These are phyloP conservation scores for Cavia aperea DNA, from an alignment of 2,113 vertebrate species.

Conservation along the genomic window DNA sequence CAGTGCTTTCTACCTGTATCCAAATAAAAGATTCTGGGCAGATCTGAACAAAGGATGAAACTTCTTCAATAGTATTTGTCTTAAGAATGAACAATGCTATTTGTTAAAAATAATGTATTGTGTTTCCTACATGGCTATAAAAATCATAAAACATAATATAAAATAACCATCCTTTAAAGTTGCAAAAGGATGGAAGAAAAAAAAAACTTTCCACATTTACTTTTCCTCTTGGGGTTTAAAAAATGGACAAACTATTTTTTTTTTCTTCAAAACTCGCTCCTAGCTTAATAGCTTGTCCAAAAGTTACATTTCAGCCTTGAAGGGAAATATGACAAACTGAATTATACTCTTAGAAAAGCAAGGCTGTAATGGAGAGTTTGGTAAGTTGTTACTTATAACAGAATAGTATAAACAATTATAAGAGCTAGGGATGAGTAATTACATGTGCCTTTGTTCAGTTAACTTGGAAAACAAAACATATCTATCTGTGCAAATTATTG, in stretches of 20 bases:
- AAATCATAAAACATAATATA: conserved; percentile 9
- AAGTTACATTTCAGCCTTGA: conserved; percentile 42
- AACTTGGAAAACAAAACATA: not conserved
- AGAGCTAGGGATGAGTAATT: conserved; percentile 3
- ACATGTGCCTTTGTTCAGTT: not conserved
- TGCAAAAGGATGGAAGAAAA: conserved; percentile 4
- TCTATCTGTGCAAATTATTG: not conserved
- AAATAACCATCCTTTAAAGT: conserved; percentile 39
- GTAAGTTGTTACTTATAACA: not conserved
- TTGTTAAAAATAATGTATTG: conserved; percentile 24
- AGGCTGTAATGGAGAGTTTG: not conserved
- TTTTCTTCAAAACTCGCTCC: not conserved
- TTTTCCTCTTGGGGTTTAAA: conserved; percentile 36
- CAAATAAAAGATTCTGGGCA: conserved; percentile 29
- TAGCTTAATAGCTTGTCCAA: conserved; percentile 21
- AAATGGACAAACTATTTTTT: conserved; percentile 40
- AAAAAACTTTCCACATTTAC: conserved; percentile 10
- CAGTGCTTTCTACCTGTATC: not conserved
- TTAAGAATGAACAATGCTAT: conserved; percentile 41
- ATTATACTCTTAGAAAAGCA: conserved; percentile 32
- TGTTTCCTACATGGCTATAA: conserved; percentile 19
- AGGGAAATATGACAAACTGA: conserved; percentile 39
- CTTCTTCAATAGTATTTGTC: conserved; percentile 16
- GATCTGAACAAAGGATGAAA: not conserved
- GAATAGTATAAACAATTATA: not conserved